A percentile compares a stretch with the other conserved stretches of the same genome.
Evolutionary conservation across 1,140 invertebrate species (phyloP).

Genomic region (Aphelenchoides avenae): DNA sequence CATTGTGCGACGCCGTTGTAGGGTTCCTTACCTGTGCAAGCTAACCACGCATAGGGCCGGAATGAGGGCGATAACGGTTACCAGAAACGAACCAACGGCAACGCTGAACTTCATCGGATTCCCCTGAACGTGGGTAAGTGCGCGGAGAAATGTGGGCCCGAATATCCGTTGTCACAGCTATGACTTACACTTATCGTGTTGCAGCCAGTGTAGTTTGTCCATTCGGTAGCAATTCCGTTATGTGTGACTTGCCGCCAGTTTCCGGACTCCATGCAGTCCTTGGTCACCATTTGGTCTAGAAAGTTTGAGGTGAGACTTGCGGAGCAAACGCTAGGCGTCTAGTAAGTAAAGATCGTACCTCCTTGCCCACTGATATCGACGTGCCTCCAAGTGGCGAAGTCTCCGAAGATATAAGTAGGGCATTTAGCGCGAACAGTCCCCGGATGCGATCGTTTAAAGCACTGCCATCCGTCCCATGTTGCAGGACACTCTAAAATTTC

Average conservation of each 20-base stretch:
- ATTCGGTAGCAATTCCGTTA: conserved; percentile 6
- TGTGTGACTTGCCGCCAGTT: conserved; percentile 9
- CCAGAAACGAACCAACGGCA: conserved; percentile 44
- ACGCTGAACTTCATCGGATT: conserved; percentile 39
- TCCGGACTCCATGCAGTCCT: conserved; percentile 10
- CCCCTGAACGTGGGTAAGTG: conserved; percentile 41
- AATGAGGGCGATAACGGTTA: conserved; percentile 25
- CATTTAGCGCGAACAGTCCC: conserved; percentile 20
- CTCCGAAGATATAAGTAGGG: conserved; percentile 32
- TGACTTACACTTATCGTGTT: conserved; percentile 11
- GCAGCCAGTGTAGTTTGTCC: conserved; percentile 17
- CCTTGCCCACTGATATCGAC: conserved; percentile 11
- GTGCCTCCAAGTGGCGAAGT: conserved; percentile 19
- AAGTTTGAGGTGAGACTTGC: background rate
- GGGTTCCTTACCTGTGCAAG: conserved; percentile 13
- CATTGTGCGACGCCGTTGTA: conserved; percentile 18
- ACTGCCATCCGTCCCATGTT: conserved; percentile 43
- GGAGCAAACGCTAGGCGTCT: no score
- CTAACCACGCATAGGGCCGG: conserved; percentile 16
- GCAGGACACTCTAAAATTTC: conserved; percentile 36
- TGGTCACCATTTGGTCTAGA: conserved; percentile 7
- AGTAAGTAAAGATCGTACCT: conserved; percentile 5
- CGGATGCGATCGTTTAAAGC: conserved; percentile 27
- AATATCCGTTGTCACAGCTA: no score
- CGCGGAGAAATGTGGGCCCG: no score